Conservation (phyloP, 1,140 invertebrate genomes). For the Manduca sexta region DNA sequence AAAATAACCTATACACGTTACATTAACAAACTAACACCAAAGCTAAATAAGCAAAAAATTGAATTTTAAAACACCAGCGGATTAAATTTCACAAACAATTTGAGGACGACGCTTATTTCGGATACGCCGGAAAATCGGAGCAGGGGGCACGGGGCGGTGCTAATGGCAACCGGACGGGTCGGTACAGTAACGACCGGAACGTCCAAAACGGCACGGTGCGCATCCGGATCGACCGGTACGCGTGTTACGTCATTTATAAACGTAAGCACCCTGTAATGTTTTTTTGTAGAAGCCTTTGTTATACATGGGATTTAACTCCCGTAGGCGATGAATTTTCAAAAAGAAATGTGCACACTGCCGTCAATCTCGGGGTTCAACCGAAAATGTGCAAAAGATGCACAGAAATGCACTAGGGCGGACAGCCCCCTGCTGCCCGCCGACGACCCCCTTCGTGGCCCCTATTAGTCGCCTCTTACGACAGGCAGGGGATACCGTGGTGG, state of each 20-base stretch:
- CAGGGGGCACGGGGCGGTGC: not conserved
- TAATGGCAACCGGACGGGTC: not conserved
- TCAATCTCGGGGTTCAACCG: too few relatives aligned
- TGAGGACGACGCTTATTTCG: not conserved
- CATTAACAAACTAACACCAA: too few relatives aligned
- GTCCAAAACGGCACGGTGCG: not conserved
- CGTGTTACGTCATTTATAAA: not conserved
- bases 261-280: not conserved
- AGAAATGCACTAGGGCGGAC: too few relatives aligned
- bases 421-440: too few relatives aligned
- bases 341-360: too few relatives aligned
- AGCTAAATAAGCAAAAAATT: too few relatives aligned
- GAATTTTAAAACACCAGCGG: not conserved
- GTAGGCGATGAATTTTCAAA: too few relatives aligned
- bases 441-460: too few relatives aligned
- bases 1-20: too few relatives aligned
- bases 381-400: too few relatives aligned
- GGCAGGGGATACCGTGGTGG: too few relatives aligned
- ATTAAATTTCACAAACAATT: constrained; percentile 3
- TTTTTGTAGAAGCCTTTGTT: not conserved
- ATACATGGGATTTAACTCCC: not conserved
- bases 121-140: not conserved
- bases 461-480: too few relatives aligned
- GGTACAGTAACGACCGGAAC: not conserved
- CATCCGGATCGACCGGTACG: constrained; percentile 1